Evolutionary conservation across 2,113 vertebrate species (phyloP), one percentile per base, ranked within the genome.

Genomic region (Cyprinodon variegatus): DNA sequence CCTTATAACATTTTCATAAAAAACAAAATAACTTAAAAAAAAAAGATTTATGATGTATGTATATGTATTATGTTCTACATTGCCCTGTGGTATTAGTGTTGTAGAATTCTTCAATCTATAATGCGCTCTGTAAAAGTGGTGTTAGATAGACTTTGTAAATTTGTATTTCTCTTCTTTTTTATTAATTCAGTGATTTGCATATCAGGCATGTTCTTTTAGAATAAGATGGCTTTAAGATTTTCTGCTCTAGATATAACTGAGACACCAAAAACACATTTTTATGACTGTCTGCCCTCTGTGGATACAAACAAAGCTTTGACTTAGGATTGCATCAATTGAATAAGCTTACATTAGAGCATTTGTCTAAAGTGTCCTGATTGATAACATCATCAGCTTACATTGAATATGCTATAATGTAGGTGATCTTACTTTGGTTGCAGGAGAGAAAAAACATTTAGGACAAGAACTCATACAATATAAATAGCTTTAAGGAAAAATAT

Each of bases 391-490:
- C 50, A 48, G 66, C 57, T n/a, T 72, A 37, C 48, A 67, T 17
- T 43, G 69, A 74, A 78, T 78, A 67, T 69, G 70, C 67, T 71
- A 70, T 72, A 50, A 84, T 74, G 46, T 74, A 74, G 50, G 78
- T 77, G 70, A 74, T 84, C 63, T 70, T 66, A 72, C 50, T 69
- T 68, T 76, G 68, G 65, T 82, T 82, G 46, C 67, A 61, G 53
- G 78, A 46, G 77, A 83, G 62, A 36, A 68, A 72, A 86, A 80
- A 43, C 76, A 82, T 78, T 74, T 82, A 81, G 68, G 39, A 81
- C 86, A 65, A 89, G 78, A 70, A 50, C 77, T 90, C 80, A 88
- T 88, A 60, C 72, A 90, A 86, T 84, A 89, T 88, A 81, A 68
- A 89, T 79, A 63, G 67, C 77, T 80, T 78, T 69, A 74, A 40